Conservation (phyloP, 2,888 invertebrate genomes). For the Myathropa florea region DNA sequence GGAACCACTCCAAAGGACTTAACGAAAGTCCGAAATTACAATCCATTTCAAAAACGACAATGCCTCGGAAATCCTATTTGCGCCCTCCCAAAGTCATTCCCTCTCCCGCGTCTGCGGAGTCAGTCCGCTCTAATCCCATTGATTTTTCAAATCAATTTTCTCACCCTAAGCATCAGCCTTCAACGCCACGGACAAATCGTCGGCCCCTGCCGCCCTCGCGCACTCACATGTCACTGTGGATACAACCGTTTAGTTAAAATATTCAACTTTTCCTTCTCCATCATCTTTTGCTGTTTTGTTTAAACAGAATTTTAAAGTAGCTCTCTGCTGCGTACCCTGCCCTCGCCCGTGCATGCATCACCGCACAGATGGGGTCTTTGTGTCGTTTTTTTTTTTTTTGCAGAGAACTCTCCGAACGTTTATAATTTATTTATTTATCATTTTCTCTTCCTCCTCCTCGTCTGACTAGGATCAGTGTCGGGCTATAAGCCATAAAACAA, state of each 20-base stretch:
- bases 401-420: conserved; percentile 24
- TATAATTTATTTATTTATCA: conserved; percentile 66
- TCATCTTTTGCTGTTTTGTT: conserved; percentile 17
- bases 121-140: conserved; percentile 28
- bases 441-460: background rate
- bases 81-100: background rate
- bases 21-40: background rate
- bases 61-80: no score
- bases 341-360: background rate
- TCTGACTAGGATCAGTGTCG: conserved; percentile 55
- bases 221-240: background rate
- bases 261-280: background rate
- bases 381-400: background rate
- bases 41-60: background rate
- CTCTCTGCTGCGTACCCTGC: background rate
- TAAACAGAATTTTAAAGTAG: conserved; percentile 49
- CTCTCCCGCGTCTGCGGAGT: background rate
- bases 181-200: conserved; percentile 9
- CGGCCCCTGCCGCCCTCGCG: background rate
- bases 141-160: conserved; percentile 51
- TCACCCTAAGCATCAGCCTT: conserved; percentile 45
- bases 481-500: conserved; percentile 43
- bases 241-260: background rate
- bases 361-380: background rate
- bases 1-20: background rate